Percentiles rank a stretch among this genome's conserved stretches.
Evolutionary conservation across 1,140 invertebrate species (phyloP).

Genomic region (Lasioglossum baleicum): DNA sequence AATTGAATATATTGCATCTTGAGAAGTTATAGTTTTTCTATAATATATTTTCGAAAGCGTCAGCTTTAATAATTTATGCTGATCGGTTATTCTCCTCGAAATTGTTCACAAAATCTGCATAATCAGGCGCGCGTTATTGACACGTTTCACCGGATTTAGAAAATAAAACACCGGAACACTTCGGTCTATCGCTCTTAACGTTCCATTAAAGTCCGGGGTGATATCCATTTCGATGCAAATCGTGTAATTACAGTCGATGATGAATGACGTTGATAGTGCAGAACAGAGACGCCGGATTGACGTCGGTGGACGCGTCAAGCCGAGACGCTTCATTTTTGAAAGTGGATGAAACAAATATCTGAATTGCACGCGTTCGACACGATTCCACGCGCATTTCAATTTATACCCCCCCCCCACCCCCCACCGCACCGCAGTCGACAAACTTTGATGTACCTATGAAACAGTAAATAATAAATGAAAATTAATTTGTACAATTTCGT

Average conservation of each 20-base stretch:
- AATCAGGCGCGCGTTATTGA: background rate
- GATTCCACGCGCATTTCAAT: background rate
- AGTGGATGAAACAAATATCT: background rate
- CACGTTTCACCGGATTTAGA: background rate
- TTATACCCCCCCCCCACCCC: too few species aligned
- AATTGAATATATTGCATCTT: too few species aligned
- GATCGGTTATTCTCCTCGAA: too few species aligned
- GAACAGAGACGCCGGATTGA: background rate
- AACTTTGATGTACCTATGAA: too few species aligned
- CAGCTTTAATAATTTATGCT: too few species aligned
- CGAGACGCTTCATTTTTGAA: conserved; percentile 5
- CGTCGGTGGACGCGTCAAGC: background rate
- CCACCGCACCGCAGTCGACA: background rate
- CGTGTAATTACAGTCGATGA: conserved; percentile 43
- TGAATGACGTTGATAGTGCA: conserved; percentile 36
- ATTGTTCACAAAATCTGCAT: background rate
- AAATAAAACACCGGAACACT: background rate
- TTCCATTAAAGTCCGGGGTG: conserved; percentile 38
- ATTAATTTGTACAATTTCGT: too few species aligned
- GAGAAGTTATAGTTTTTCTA: too few species aligned
- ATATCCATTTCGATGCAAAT: conserved; percentile 51
- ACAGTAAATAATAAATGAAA: too few species aligned
- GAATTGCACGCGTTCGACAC: background rate
- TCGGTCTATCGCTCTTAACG: conserved; percentile 38
- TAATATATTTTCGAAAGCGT: too few species aligned